A percentile compares a stretch with the other conserved stretches of the same genome.
phyloP scores from a whole-genome alignment of 2,113 vertebrate genomes.

The Manacus vitellinus region DNA sequence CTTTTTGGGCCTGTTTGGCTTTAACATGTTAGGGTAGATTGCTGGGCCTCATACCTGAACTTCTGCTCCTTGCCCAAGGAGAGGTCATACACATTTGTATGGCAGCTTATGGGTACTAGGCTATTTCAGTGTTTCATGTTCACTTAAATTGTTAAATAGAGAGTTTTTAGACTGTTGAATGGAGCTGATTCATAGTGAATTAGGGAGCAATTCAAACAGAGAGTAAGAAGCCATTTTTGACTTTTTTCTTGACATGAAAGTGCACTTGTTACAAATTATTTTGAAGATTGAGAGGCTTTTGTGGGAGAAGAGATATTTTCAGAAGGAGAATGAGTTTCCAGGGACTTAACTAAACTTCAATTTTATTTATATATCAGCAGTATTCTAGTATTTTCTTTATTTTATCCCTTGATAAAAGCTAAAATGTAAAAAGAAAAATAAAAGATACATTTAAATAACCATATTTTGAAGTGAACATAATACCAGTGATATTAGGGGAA shows the following conservation, averaged over 20 bases:
- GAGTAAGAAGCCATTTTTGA: neutral
- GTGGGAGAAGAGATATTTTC: neutral
- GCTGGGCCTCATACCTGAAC: neutral
- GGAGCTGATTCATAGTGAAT: constrained; percentile 16
- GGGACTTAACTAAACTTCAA: neutral
- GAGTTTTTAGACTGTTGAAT: neutral
- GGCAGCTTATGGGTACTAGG: neutral
- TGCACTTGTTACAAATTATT: neutral
- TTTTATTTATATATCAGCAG: neutral
- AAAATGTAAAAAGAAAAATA: neutral
- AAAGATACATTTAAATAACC: neutral
- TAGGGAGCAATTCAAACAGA: constrained; percentile 24
- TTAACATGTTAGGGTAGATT: neutral
- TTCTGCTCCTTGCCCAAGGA: neutral
- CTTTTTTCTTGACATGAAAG: neutral
- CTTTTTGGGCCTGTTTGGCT: neutral
- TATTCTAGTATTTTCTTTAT: neutral
- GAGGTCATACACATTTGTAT: neutral
- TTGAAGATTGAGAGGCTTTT: neutral
- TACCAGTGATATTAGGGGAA: neutral
- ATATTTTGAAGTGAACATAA: neutral
- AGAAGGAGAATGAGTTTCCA: neutral
- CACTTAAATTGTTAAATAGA: neutral
- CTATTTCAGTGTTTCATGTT: neutral
- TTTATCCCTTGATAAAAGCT: neutral